These are phyloP conservation scores for Garra rufa DNA, from an alignment of 2,113 vertebrate species.

Conservation along the genomic window DNA sequence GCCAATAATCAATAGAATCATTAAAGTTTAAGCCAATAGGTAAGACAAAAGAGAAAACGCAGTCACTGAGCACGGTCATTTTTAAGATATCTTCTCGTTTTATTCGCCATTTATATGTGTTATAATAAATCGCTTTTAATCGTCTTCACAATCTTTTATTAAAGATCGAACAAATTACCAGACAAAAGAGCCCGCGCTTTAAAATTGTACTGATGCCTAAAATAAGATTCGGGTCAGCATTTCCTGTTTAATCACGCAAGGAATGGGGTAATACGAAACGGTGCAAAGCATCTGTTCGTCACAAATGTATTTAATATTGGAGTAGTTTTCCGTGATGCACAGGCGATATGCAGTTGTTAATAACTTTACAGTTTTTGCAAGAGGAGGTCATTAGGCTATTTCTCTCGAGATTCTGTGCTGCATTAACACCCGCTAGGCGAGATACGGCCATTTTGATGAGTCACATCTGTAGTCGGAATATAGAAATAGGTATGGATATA, in stretches of 20 bases:
- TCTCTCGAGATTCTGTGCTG: neutral
- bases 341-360: neutral
- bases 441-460: conserved; percentile 14
- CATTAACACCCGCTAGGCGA: neutral
- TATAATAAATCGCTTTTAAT: conserved; percentile 4
- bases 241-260: neutral
- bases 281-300: neutral
- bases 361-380: neutral
- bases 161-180: neutral
- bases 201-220: neutral
- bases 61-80: neutral
- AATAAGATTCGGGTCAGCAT: neutral
- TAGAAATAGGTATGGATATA: neutral
- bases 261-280: neutral
- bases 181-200: neutral
- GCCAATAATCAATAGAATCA: conserved; percentile 16
- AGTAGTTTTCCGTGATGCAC: neutral
- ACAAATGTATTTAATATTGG: neutral
- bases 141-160: neutral
- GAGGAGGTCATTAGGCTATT: neutral
- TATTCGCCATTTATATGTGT: neutral
- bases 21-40: neutral
- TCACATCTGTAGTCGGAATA: conserved; percentile 19
- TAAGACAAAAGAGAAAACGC: neutral
- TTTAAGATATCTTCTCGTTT: neutral